Evolutionary conservation across 2,797 vertebrate species (phyloP).

Genomic region (Acrocephalus scirpaceus): DNA sequence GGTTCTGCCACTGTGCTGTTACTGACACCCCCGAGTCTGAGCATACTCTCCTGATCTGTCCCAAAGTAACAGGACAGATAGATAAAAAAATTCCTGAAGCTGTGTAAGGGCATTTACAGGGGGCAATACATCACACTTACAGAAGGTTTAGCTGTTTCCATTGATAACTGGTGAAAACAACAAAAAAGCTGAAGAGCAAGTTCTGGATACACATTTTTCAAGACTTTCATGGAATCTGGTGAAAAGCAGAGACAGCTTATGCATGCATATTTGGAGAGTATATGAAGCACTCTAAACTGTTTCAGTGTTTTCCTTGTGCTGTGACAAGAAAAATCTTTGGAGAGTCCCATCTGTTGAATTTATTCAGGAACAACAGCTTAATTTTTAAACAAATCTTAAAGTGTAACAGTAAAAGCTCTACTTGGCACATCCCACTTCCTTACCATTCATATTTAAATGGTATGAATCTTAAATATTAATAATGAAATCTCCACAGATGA

Average conservation of each 20-base stretch:
- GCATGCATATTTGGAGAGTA: not conserved
- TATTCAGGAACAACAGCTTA: not conserved
- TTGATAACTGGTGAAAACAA: not conserved
- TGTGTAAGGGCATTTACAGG: not conserved
- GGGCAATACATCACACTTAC: not conserved
- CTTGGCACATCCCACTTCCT: not conserved
- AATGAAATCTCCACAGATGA: not conserved
- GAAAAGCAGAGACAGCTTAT: not conserved
- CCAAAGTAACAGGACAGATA: not conserved
- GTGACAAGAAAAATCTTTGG: not conserved
- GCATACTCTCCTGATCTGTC: not conserved
- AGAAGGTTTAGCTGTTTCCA: not conserved
- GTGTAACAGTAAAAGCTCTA: not conserved
- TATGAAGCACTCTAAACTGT: not conserved
- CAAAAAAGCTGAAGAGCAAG: not conserved
- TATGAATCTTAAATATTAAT: not conserved
- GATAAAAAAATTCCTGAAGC: not conserved
- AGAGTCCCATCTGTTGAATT: not conserved
- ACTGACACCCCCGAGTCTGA: not conserved
- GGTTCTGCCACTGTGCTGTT: not conserved
- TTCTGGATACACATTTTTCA: not conserved
- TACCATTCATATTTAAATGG: not conserved
- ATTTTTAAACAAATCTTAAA: not conserved
- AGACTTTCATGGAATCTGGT: not conserved
- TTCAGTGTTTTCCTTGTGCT: not conserved